These are phyloP conservation scores for Tetragnatha versicolor DNA, from an alignment of 1,140 invertebrate genomes.

Conservation along the genomic window DNA sequence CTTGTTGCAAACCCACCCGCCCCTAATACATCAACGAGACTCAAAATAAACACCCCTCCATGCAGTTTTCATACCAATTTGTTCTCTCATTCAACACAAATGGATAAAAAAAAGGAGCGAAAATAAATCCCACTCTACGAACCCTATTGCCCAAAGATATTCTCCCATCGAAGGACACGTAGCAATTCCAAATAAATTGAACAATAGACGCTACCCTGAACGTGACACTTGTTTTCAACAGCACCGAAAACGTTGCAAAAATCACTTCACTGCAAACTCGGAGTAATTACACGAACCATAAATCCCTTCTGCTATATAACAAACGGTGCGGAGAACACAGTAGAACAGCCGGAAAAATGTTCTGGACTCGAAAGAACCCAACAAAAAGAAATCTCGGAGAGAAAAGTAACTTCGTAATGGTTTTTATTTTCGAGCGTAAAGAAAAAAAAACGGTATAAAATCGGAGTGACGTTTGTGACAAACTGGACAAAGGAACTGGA, in stretches of 20 bases:
- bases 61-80: too few species aligned
- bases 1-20: too few species aligned
- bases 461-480: conserved; percentile 1
- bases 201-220: not conserved
- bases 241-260: conserved; percentile 7
- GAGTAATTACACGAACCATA: conserved; percentile 20
- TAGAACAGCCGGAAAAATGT: conserved; percentile 7
- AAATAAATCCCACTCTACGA: too few species aligned
- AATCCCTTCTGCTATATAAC: conserved; percentile 9
- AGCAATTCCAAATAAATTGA: conserved; percentile 16
- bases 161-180: not conserved
- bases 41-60: too few species aligned
- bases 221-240: conserved; percentile 34
- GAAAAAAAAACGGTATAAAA: not conserved
- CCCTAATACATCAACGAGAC: too few species aligned
- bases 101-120: too few species aligned
- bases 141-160: too few species aligned
- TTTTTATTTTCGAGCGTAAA: not conserved
- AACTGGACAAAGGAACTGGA: conserved; percentile 1
- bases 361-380: not conserved
- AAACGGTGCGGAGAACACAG: not conserved
- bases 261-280: not conserved
- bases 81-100: too few species aligned
- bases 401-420: not conserved
- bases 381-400: not conserved